phyloP scores from a whole-genome alignment of 2,797 vertebrate species.

The Gymnothorax reevesii region DNA sequence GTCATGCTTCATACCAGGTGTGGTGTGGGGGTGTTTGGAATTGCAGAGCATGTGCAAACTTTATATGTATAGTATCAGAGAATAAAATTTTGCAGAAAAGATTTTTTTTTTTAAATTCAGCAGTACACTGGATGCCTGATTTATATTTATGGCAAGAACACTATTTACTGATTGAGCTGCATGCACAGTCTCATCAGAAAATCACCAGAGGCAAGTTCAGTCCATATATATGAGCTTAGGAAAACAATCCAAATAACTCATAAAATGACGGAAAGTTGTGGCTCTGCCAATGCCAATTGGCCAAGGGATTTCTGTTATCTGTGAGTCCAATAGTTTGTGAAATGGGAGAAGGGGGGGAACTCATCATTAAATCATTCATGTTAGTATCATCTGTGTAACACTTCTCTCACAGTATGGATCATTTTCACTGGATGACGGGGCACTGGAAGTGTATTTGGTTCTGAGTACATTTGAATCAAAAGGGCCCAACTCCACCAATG shows the following conservation, averaged over 20 bases:
- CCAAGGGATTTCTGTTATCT: neutral
- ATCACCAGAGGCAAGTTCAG: neutral
- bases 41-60: neutral
- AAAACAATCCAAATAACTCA: neutral
- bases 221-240: neutral
- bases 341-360: neutral
- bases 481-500: no score
- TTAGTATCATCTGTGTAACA: neutral
- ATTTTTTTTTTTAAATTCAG: neutral
- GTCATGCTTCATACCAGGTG: conserved; percentile 12
- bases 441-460: neutral
- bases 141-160: neutral
- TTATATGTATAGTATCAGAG: neutral
- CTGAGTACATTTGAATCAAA: neutral
- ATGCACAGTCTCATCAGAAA: neutral
- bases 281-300: neutral
- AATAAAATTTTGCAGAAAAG: neutral
- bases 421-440: neutral
- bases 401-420: neutral
- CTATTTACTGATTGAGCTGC: neutral
- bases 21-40: neutral
- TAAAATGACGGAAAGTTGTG: neutral
- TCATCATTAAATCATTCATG: neutral
- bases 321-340: neutral
- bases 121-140: neutral